Evolutionary conservation across 2,113 vertebrate species (phyloP).

Genomic region (Thunnus maccoyii): DNA sequence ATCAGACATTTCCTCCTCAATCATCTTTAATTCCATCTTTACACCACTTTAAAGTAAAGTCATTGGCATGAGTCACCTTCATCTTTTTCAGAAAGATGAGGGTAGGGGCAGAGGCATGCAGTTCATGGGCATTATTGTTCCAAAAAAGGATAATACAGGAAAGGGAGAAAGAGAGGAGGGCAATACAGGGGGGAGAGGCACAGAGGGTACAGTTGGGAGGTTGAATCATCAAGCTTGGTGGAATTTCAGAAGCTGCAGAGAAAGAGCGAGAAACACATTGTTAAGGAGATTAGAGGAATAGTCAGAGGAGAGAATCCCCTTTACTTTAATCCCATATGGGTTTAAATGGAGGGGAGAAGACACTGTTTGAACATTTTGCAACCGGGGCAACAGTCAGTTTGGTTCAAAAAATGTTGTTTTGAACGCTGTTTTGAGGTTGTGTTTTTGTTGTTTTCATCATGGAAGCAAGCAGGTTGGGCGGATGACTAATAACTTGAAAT

Average conservation of each 20-base stretch:
- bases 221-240: constrained; percentile 58
- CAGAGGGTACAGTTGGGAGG: constrained; percentile 36
- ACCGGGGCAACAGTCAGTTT: constrained; percentile 47
- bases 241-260: constrained; percentile 59
- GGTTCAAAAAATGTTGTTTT: constrained; percentile 4
- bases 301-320: constrained; percentile 71
- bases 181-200: constrained; percentile 15
- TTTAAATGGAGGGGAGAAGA: constrained; percentile 62
- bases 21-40: background rate
- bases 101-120: background rate
- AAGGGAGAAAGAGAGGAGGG: background rate
- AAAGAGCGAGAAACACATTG: constrained; percentile 67
- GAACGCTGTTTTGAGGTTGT: background rate
- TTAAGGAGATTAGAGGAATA: constrained; percentile 78
- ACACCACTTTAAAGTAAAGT: constrained; percentile 14
- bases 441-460: background rate
- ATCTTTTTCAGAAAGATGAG: background rate
- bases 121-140: background rate
- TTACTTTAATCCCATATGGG: constrained; percentile 77
- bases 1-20: background rate
- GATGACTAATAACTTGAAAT: background rate
- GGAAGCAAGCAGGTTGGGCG: background rate
- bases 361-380: constrained; percentile 54
- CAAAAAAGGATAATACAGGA: constrained; percentile 21
- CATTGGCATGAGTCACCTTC: constrained; percentile 7